Evolutionary conservation across 2,888 invertebrate genomes (phyloP).

Genomic region (Steromphala cineraria): DNA sequence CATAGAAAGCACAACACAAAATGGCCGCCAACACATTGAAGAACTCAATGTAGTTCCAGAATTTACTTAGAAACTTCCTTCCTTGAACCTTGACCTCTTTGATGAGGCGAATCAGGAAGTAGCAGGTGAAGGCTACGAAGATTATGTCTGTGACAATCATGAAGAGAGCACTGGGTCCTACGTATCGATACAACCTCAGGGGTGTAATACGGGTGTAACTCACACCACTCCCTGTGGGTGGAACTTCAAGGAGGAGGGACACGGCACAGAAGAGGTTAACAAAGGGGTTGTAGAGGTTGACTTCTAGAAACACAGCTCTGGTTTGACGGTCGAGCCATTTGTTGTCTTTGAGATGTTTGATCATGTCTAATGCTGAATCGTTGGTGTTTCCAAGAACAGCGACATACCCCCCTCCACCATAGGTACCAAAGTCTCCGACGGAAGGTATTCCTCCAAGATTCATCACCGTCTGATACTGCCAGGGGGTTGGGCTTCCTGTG

Average conservation of each 20-base stretch:
- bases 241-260: conserved; percentile 49
- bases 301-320: conserved; percentile 75
- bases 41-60: conserved; percentile 37
- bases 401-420: conserved; percentile 75
- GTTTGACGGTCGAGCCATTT: conserved; percentile 75
- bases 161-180: conserved; percentile 36
- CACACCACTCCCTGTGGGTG: conserved; percentile 48
- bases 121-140: conserved; percentile 37
- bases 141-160: conserved; percentile 33
- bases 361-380: conserved; percentile 5
- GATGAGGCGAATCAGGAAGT: conserved; percentile 26
- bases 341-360: conserved; percentile 29
- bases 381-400: conserved; percentile 57
- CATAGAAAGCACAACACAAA: conserved; percentile 36
- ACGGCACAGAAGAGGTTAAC: conserved; percentile 53
- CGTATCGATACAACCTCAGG: conserved; percentile 32
- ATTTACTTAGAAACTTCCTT: conserved; percentile 12
- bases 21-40: conserved; percentile 31
- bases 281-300: conserved; percentile 75
- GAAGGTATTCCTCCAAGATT: conserved; percentile 71
- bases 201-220: conserved; percentile 5
- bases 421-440: conserved; percentile 69
- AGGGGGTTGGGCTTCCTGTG: not conserved
- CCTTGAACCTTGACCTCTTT: conserved; percentile 17
- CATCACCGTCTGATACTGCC: conserved; percentile 56